Evolutionary conservation across 2,797 vertebrate genomes (phyloP).

Genomic region (Esox masquinongy): DNA sequence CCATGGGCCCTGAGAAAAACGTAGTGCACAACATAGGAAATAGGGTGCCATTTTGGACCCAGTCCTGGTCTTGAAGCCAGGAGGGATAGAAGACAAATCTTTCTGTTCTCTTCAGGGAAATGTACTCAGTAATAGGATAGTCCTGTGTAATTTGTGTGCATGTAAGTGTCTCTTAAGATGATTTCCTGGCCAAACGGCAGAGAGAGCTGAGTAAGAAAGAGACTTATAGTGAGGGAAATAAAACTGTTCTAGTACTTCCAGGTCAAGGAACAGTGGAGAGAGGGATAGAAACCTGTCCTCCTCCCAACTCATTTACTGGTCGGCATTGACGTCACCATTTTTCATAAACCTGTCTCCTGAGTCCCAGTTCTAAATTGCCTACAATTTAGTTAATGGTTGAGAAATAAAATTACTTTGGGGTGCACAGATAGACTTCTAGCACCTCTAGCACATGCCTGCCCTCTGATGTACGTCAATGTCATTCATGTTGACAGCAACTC

Average conservation of each 20-base stretch:
- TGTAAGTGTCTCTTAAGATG: conserved; percentile 16
- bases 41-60: neutral
- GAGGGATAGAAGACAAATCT: neutral
- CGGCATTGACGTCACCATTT: conserved; percentile 34
- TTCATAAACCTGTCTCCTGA: conserved; percentile 24
- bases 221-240: neutral
- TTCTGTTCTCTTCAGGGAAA: conserved; percentile 13
- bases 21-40: neutral
- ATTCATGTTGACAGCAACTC: conserved; percentile 24
- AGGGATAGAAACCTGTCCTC: neutral
- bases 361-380: conserved; percentile 49
- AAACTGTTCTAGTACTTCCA: neutral
- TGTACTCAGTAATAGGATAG: conserved; percentile 42
- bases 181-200: conserved; percentile 23
- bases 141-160: conserved; percentile 41
- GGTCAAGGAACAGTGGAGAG: neutral
- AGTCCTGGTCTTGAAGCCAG: neutral
- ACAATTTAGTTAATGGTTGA: conserved; percentile 58
- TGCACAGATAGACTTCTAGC: conserved; percentile 48
- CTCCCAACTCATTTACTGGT: conserved; percentile 16
- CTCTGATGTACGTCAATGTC: conserved; percentile 39
- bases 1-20: neutral
- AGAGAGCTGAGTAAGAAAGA: conserved; percentile 5
- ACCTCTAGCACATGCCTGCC: conserved; percentile 38
- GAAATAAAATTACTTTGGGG: conserved; percentile 48